Conservation (phyloP, 2,113 vertebrate species). For the Eurystomus gularis region DNA sequence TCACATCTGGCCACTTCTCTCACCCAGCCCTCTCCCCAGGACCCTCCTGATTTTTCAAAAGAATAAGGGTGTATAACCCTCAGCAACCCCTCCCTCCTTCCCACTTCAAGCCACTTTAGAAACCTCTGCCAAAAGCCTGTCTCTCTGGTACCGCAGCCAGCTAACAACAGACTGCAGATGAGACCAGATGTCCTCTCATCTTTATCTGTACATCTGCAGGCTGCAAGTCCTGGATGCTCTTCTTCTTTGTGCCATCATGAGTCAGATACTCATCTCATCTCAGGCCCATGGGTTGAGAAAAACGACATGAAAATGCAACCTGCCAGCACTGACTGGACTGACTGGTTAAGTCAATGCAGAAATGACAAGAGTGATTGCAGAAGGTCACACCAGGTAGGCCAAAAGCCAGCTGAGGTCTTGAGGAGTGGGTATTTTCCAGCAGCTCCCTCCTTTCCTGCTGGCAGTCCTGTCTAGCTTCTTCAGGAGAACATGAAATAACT, state of each 20-base stretch:
- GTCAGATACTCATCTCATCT: neutral
- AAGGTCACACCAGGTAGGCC: neutral
- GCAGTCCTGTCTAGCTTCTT: neutral
- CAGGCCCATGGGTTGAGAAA: neutral
- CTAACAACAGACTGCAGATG: neutral
- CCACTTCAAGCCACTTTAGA: neutral
- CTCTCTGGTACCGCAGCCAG: neutral
- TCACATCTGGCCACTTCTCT: conserved; percentile 15
- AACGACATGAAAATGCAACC: neutral
- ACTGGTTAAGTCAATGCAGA: neutral
- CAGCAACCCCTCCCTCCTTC: neutral
- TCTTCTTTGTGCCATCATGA: neutral
- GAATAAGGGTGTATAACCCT: neutral
- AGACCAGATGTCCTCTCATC: conserved; percentile 19
- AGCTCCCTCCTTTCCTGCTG: neutral
- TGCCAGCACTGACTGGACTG: neutral
- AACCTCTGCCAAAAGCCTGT: conserved; percentile 9
- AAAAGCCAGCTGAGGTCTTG: neutral
- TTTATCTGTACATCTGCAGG: conserved; percentile 18
- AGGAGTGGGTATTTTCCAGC: neutral
- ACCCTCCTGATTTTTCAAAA: neutral
- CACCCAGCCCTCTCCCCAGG: neutral
- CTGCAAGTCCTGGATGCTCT: neutral
- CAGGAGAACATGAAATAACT: neutral
- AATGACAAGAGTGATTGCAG: neutral